Base-by-base conservation (phyloP, 92 coral and sea anemone species). In the Umimayanthus chanpuru region DNA sequence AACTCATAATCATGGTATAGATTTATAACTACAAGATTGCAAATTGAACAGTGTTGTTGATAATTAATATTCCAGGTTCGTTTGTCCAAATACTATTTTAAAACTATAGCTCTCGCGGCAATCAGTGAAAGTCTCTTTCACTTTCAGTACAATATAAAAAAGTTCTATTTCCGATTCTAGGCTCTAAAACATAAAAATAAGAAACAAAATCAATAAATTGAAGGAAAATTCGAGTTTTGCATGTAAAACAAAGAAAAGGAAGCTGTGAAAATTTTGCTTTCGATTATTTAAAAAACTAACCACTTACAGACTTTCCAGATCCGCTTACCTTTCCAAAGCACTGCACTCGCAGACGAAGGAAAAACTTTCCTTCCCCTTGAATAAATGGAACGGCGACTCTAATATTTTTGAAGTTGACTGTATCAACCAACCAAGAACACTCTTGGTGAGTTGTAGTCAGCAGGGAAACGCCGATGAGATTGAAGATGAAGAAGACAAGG, bases 261-360 rank as follows among this genome's bases (percentile, higher is more conserved):
- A 53, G 58, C 58, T 53, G 53, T 47, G 11, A 47, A 47, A 8
- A 6, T 6, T 47, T 8, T 9, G 49, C 1, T 44, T 44, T 44
- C 49, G 4, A 44, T 32, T 5, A 77, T 4, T 18, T 5, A 16
- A 44, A 8, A 23, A 73, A 12, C 65, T 28, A 67, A 26, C 25
- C 47, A 83, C 87, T 83, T 70, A 74, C 87, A 83, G 87, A 29
- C 16, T 32, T 43, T 11, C 39, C 43, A 83, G 64, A 89, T 50
- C 28, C 73, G 47, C 92, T 88, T 68, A 94, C 96, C 94, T 80
- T 94, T 4, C 86, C 85, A 67, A 80, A 43, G 86, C 96, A 94
- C 43, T 85, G 82, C 6, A 92, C 89, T 82, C 92, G 92, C 25
- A 94, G 50, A 32, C 94, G 94, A 47, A 94, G 87, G 58, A 90